Base-by-base conservation (phyloP, 2,113 vertebrate species). In the Indicator indicator region DNA sequence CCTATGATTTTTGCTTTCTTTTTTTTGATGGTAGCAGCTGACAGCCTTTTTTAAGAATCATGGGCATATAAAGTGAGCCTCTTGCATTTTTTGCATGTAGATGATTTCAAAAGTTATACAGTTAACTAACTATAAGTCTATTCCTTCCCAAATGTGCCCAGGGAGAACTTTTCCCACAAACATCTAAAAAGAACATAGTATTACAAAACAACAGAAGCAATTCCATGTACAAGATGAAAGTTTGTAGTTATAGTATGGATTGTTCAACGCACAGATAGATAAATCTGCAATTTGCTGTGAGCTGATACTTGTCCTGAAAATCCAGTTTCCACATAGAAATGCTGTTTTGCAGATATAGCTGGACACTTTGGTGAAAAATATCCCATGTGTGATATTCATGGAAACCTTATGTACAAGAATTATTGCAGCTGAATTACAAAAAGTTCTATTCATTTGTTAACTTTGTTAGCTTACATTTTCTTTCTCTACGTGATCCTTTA, bases 1-100 rank as follows among this genome's bases (percentile, higher is more conserved):
- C 54, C 38, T 56, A 17, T 70, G 85, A 76, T 82, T 95, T 89
- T 93, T 92, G 8, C 27, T 92, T 91, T 56, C 26, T 67, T 71
- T 50, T 50, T 95, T 88, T 75, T 32, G 20, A 54, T 54, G 33
- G 36, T 80, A 95, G 71, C 64, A 94, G 68, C 65, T 88, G 77
- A 72, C 42, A 89, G 23, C 0, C 11, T 55, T 80, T 76, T 93
- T 81, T 81, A 72, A 82, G 84, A 84, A 63, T 5, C 19, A 77
- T 0, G 2, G 42, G 9, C 15, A 78, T 87, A 79, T 23, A 54
- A 86, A 83, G 42, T 86, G 87, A 33, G 26, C 9, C 8, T 81
- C 18, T 42, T 56, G 20, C 15, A 16, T 23, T 68, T 87, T 83
- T 64, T 60, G 7, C 5, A 48, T 32, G 5, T 42, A 50, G 63